Conservation (phyloP, 2,888 invertebrate species). For the Drosophila buzzatii region DNA sequence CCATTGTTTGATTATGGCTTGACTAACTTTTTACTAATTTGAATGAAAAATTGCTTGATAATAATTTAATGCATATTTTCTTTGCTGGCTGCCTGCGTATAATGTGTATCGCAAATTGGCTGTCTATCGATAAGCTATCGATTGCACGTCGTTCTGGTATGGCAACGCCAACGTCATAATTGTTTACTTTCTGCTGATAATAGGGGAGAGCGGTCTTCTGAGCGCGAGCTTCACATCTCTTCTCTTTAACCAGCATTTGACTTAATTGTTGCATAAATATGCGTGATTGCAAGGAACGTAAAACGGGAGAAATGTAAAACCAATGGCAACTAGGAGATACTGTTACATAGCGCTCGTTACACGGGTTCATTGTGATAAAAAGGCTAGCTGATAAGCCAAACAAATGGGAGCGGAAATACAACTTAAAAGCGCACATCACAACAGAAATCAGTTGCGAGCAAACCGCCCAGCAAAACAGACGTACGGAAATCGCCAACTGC, state of each 20-base stretch:
- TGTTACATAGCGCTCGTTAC: conserved; percentile 12
- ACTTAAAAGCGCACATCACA: conserved; percentile 56
- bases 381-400: conserved; percentile 38
- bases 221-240: not conserved
- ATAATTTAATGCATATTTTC: conserved; percentile 65
- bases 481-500: conserved; percentile 49
- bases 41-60: conserved; percentile 9
- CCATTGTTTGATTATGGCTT: conserved; percentile 66
- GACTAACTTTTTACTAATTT: conserved; percentile 41
- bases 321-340: conserved; percentile 9
- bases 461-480: conserved; percentile 68
- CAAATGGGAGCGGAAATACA: conserved; percentile 36
- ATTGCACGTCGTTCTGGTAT: conserved; percentile 13
- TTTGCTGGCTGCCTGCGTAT: conserved; percentile 55
- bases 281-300: conserved; percentile 39
- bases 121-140: conserved; percentile 43
- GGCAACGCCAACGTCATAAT: conserved; percentile 52
- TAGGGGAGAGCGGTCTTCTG: conserved; percentile 32
- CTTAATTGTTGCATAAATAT: conserved; percentile 26
- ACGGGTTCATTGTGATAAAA: conserved; percentile 36
- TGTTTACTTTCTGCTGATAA: conserved; percentile 63
- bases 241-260: not conserved
- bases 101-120: conserved; percentile 49
- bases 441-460: conserved; percentile 58
- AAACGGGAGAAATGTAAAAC: not conserved